phyloP scores from a whole-genome alignment of 2,888 invertebrate species.

The Tanytarsus gracilentus region DNA sequence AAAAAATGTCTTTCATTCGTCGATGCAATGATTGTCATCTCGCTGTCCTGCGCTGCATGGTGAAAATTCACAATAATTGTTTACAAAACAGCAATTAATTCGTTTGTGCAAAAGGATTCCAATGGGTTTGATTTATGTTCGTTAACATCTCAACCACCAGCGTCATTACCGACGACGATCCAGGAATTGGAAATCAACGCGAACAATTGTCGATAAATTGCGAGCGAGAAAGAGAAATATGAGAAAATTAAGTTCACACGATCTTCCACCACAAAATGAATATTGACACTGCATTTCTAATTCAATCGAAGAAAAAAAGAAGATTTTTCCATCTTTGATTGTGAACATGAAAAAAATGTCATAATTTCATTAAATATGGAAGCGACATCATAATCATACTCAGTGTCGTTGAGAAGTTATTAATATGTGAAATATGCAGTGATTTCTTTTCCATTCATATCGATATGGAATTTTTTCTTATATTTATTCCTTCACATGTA shows the following conservation, averaged over 20 bases:
- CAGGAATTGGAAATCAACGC: not conserved
- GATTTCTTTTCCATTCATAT: too few species aligned
- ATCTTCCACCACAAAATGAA: not conserved
- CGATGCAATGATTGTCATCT: too few species aligned
- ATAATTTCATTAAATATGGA: too few species aligned
- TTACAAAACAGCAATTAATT: constrained; percentile 25
- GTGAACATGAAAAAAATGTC: too few species aligned
- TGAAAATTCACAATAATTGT: constrained; percentile 23
- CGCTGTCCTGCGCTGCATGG: too few species aligned
- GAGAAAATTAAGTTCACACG: constrained; percentile 24
- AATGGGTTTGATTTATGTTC: constrained; percentile 10
- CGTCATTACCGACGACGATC: not conserved
- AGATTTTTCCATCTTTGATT: too few species aligned
- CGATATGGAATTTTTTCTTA: too few species aligned
- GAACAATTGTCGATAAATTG: not conserved
- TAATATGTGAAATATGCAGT: too few species aligned
- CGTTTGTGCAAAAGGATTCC: constrained; percentile 1
- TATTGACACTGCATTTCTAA: not conserved
- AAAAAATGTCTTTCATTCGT: not conserved
- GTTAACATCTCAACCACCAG: not conserved
- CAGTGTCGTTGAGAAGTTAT: too few species aligned
- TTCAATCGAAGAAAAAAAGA: too few species aligned
- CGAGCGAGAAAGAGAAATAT: not conserved
- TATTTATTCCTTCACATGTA: too few species aligned
- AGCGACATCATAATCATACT: too few species aligned